Conservation (phyloP, 1,140 invertebrate genomes). For the Prorops nasuta region DNA sequence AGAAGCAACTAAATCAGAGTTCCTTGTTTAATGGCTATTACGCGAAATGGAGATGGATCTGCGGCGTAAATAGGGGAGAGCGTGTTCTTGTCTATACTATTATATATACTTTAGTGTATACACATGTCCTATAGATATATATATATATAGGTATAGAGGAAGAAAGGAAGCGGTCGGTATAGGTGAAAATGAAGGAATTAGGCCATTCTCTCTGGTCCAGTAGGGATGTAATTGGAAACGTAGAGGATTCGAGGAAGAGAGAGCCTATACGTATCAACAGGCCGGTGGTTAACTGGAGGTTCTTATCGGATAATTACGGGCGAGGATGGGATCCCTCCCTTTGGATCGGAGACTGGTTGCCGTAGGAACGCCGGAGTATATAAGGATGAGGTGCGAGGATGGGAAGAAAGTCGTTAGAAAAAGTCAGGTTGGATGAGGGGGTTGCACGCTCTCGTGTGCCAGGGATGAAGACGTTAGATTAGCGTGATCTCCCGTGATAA, state of each 20-base stretch:
- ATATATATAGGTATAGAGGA: no score
- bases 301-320: constrained; percentile 45
- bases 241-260: constrained; percentile 2
- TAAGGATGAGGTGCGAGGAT: neutral
- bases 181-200: constrained; percentile 21
- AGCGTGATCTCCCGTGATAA: constrained; percentile 55
- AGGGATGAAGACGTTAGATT: constrained; percentile 50
- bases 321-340: constrained; percentile 17
- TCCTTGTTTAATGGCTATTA: no score
- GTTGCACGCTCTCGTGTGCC: constrained; percentile 22
- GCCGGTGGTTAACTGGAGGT: constrained; percentile 19
- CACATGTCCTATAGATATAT: no score
- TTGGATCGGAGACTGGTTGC: no score
- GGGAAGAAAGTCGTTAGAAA: constrained; percentile 45
- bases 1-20: no score
- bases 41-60: no score
- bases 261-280: constrained; percentile 34
- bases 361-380: no score
- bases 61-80: no score
- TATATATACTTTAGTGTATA: no score
- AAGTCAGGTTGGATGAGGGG: constrained; percentile 43
- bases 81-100: no score
- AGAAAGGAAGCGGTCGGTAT: no score
- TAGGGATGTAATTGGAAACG: constrained; percentile 36
- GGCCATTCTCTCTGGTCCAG: constrained; percentile 25